phyloP scores from a whole-genome alignment of 2,888 invertebrate species.

The Mellilla xanthometata region DNA sequence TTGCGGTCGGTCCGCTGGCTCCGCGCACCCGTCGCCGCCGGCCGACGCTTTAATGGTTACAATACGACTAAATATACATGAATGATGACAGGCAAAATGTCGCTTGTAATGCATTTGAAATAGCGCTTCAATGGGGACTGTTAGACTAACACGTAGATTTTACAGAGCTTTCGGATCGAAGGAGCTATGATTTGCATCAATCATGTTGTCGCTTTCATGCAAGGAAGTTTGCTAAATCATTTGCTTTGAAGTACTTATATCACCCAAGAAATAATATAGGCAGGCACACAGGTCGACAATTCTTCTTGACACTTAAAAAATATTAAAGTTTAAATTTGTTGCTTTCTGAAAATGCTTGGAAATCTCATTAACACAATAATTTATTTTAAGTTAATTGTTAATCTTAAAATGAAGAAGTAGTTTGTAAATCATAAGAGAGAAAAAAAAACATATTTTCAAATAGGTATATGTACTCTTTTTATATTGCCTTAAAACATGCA shows the following conservation, averaged over 20 bases:
- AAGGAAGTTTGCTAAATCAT: background rate
- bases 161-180: constrained; percentile 6
- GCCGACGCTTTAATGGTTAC: constrained; percentile 48
- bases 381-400: too few species aligned
- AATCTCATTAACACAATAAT: too few species aligned
- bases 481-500: background rate
- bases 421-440: too few species aligned
- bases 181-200: constrained; percentile 18
- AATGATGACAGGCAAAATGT: constrained; percentile 37
- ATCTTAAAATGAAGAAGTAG: too few species aligned
- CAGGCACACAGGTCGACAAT: too few species aligned
- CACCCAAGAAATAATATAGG: too few species aligned
- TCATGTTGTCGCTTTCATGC: constrained; percentile 8
- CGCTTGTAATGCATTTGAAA: constrained; percentile 26
- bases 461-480: too few species aligned
- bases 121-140: constrained; percentile 9
- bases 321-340: too few species aligned
- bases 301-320: too few species aligned
- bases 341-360: too few species aligned
- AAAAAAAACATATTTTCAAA: too few species aligned
- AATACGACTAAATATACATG: constrained; percentile 44
- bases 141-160: constrained; percentile 15
- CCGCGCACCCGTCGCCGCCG: constrained; percentile 41
- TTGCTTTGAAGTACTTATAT: too few species aligned
- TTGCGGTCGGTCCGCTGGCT: constrained; percentile 50